Conservation (phyloP, 1,140 invertebrate genomes). For the Planococcus citri region DNA sequence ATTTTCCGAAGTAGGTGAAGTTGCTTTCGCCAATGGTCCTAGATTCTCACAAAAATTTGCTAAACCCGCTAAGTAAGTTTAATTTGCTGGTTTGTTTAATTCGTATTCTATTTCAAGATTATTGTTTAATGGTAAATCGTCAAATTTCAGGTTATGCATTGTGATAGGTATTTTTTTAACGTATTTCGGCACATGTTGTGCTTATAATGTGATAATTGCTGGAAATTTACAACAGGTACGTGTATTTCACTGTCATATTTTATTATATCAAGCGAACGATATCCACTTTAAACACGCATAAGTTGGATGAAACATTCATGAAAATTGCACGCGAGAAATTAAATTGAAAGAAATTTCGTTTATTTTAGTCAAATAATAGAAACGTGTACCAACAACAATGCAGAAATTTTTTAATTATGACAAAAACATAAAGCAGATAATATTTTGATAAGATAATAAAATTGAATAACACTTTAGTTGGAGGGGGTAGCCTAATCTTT, state of each 20-base stretch:
- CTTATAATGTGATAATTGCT: slow-evolving; percentile 66
- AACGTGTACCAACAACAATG: too few species aligned
- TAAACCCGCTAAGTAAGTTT: slow-evolving; percentile 43
- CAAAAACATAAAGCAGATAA: too few species aligned
- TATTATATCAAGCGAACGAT: not conserved
- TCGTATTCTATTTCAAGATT: not conserved
- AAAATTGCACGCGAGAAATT: too few species aligned
- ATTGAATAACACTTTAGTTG: too few species aligned
- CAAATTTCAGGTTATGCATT: slow-evolving; percentile 27
- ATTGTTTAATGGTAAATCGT: not conserved
- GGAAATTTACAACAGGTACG: slow-evolving; percentile 52
- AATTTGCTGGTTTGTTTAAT: not conserved
- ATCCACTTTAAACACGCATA: too few species aligned
- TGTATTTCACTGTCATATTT: not conserved
- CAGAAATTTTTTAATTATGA: too few species aligned
- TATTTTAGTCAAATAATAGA: too few species aligned
- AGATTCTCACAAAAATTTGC: slow-evolving; percentile 46
- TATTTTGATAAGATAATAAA: too few species aligned
- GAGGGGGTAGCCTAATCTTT: too few species aligned
- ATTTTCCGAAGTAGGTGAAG: slow-evolving; percentile 62
- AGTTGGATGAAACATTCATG: too few species aligned
- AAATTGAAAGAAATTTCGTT: too few species aligned
- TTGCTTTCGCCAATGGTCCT: slow-evolving; percentile 55
- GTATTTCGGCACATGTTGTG: slow-evolving; percentile 70
- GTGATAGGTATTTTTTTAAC: slow-evolving; percentile 44